A percentile compares a stretch with the other conserved stretches of the same genome.
Conservation (phyloP, 2,113 vertebrate genomes). For the Cavia porcellus region DNA sequence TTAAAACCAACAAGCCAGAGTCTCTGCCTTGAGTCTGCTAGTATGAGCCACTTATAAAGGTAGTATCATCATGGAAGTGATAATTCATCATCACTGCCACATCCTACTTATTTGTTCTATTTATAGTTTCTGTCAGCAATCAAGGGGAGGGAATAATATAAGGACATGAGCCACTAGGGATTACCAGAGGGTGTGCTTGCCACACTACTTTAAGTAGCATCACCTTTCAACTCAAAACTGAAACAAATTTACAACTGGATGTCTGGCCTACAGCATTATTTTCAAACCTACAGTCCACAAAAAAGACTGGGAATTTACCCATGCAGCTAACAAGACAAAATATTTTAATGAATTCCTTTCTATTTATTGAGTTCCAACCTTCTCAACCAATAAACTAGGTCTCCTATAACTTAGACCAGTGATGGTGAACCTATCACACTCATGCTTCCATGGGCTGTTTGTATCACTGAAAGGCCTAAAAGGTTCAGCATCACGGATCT, state of each 20-base stretch:
- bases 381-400: not conserved
- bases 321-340: not conserved
- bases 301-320: not conserved
- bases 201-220: not conserved
- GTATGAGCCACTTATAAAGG: not conserved
- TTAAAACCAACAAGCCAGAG: not conserved
- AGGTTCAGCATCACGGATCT: not conserved
- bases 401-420: not conserved
- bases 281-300: not conserved
- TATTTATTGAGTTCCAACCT: not conserved
- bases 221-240: not conserved
- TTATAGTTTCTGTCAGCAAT: not conserved
- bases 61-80: not conserved
- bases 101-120: not conserved
- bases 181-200: not conserved
- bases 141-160: not conserved
- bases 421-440: not conserved
- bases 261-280: not conserved
- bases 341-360: not conserved
- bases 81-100: not conserved
- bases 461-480: not conserved
- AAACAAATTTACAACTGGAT: not conserved
- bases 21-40: not conserved
- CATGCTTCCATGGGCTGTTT: not conserved
- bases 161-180: not conserved